Conservation (phyloP, 2,113 vertebrate species). For the Oreotrochilus melanogaster region DNA sequence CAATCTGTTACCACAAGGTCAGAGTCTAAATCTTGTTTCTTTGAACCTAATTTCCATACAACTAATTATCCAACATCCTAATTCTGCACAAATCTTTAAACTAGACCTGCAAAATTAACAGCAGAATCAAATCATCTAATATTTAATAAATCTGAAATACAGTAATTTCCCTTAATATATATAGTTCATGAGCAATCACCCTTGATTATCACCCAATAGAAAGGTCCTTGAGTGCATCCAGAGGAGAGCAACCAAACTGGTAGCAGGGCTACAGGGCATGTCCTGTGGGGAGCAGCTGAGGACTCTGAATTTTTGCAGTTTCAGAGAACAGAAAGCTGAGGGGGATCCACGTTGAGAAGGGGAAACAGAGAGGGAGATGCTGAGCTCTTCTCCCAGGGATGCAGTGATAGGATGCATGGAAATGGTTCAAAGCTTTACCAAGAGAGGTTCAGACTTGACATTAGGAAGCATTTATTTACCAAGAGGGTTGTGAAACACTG, state of each 20-base stretch:
- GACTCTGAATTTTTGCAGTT: background rate
- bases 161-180: background rate
- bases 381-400: background rate
- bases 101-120: background rate
- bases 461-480: background rate
- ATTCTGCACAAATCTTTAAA: background rate
- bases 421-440: background rate
- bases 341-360: background rate
- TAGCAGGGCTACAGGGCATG: background rate
- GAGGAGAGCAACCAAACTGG: background rate
- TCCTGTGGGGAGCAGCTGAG: background rate
- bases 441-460: background rate
- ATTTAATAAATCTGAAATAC: background rate
- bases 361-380: background rate
- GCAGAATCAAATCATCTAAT: background rate
- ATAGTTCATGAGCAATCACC: background rate
- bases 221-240: background rate
- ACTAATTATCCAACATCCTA: background rate
- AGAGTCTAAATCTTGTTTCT: background rate
- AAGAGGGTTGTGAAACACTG: background rate
- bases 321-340: background rate
- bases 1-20: background rate
- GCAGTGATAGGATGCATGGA: accelerated
- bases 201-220: background rate
- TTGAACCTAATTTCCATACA: background rate